These are phyloP conservation scores for Hypena proboscidalis DNA, from an alignment of 2,888 invertebrate species.

Conservation along the genomic window DNA sequence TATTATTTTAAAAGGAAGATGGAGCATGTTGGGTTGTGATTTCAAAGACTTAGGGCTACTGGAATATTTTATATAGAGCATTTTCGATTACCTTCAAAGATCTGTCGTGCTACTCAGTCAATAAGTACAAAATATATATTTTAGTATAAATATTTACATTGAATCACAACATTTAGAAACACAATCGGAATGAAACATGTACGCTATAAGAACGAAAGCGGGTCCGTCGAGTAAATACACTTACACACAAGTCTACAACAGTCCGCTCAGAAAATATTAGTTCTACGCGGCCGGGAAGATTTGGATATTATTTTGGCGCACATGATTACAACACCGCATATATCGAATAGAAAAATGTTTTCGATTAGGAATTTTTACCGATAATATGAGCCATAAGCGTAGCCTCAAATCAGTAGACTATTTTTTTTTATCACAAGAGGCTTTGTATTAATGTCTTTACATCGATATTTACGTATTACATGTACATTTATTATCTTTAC, in stretches of 20 bases:
- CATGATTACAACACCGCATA: slow-evolving; percentile 24
- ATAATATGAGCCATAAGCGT: too few relatives aligned
- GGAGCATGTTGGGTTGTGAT: slow-evolving; percentile 33
- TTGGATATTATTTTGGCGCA: slow-evolving; percentile 21
- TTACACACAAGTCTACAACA: slow-evolving; percentile 34
- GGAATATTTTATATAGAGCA: slow-evolving; percentile 39
- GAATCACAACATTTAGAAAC: slow-evolving; percentile 61
- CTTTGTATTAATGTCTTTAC: too few relatives aligned
- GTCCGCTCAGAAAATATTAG: slow-evolving; percentile 30
- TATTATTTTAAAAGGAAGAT: slow-evolving; percentile 37
- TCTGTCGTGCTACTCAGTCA: slow-evolving; percentile 52
- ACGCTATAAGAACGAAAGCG: slow-evolving; percentile 40
- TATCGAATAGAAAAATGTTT: not conserved
- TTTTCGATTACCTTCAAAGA: slow-evolving; percentile 35
- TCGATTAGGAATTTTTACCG: too few relatives aligned
- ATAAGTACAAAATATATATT: slow-evolving; percentile 73
- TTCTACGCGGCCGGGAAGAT: slow-evolving; percentile 30
- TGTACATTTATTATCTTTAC: too few relatives aligned
- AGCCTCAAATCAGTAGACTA: too few relatives aligned
- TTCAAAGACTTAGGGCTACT: slow-evolving; percentile 40
- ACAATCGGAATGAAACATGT: slow-evolving; percentile 65
- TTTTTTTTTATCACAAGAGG: too few relatives aligned
- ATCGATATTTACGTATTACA: too few relatives aligned
- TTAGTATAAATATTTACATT: slow-evolving; percentile 65
- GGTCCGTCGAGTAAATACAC: slow-evolving; percentile 54